These are phyloP conservation scores for Ophioderma brevispina DNA, from an alignment of 35 echinoderm and acorn worm species.

Conservation along the genomic window DNA sequence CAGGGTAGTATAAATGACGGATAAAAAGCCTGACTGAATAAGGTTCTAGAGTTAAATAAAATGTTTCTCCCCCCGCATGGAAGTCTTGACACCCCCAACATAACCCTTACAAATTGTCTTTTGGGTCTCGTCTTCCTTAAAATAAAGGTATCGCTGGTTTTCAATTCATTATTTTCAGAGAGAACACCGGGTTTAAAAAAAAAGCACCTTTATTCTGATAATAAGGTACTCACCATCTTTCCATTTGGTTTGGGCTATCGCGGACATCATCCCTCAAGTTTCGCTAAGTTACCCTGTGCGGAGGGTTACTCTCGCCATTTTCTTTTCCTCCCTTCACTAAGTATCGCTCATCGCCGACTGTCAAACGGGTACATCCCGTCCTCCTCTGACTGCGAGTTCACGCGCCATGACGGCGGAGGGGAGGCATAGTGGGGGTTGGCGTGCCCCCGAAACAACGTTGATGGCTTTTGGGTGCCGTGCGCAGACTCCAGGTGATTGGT, in stretches of 20 bases:
- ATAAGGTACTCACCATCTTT: constrained; percentile 44
- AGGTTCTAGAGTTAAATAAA: too few relatives aligned
- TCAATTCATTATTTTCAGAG: too few relatives aligned
- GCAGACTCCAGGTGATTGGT: constrained; percentile 81
- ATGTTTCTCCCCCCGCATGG: too few relatives aligned
- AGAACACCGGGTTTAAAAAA: too few relatives aligned
- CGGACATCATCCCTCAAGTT: constrained; percentile 21
- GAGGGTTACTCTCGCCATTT: constrained; percentile 70
- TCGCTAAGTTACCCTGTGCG: constrained; percentile 88
- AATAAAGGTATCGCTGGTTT: too few relatives aligned
- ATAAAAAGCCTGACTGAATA: too few relatives aligned
- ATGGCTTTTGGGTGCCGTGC: constrained; percentile 81
- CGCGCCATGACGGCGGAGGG: constrained; percentile 46
- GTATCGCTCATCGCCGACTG: constrained; percentile 44
- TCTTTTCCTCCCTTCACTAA: constrained; percentile 58
- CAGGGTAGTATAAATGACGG: too few relatives aligned
- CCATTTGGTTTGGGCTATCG: background rate
- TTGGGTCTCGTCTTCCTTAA: too few relatives aligned
- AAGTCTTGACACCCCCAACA: too few relatives aligned
- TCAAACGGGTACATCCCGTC: constrained; percentile 60
- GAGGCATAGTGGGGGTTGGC: constrained; percentile 18
- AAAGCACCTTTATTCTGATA: too few relatives aligned
- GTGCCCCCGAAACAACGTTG: constrained; percentile 82
- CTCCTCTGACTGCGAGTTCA: constrained; percentile 47
- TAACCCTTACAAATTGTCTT: too few relatives aligned